phyloP scores from a whole-genome alignment of 2,113 vertebrate species.

The Actenoides hombroni region DNA sequence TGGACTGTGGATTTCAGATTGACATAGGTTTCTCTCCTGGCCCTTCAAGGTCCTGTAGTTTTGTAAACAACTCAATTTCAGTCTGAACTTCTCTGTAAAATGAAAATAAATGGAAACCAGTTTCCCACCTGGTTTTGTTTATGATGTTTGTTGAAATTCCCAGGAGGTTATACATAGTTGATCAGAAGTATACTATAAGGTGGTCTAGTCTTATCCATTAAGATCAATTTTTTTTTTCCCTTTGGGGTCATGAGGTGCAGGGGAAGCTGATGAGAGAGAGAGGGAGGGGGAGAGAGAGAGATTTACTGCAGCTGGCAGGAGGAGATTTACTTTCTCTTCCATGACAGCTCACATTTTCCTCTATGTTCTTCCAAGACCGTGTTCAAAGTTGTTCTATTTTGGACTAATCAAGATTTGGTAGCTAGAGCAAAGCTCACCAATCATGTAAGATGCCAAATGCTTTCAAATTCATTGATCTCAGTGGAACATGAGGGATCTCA shows the following conservation, averaged over 20 bases:
- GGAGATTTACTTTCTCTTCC: slow-evolving; percentile 19
- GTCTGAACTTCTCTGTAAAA: slow-evolving; percentile 34
- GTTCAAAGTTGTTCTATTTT: slow-evolving; percentile 25
- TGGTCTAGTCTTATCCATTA: neutral
- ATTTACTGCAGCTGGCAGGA: neutral
- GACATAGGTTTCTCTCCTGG: slow-evolving; percentile 22
- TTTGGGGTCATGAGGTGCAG: neutral
- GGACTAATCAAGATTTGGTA: slow-evolving; percentile 56
- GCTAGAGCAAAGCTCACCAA: slow-evolving; percentile 24
- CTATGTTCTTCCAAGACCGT: neutral
- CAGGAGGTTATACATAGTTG: neutral
- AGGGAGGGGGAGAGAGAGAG: neutral
- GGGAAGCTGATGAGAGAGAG: neutral
- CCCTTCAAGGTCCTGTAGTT: slow-evolving; percentile 32
- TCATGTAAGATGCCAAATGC: slow-evolving; percentile 21
- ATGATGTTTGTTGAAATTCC: slow-evolving; percentile 38
- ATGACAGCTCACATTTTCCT: slow-evolving; percentile 37
- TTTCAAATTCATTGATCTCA: slow-evolving; percentile 62
- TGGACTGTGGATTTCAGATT: slow-evolving; percentile 24
- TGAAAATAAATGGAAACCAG: slow-evolving; percentile 52
- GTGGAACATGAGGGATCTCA: slow-evolving; percentile 26
- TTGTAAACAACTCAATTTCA: slow-evolving; percentile 49
- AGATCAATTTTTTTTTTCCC: neutral
- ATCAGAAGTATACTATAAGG: neutral
- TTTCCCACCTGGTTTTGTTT: slow-evolving; percentile 59